Percentiles rank a stretch among this genome's conserved stretches.
These are phyloP conservation scores for Zoanthus gigantus DNA, from an alignment of 92 coral and sea anemone species.

Conservation along the genomic window DNA sequence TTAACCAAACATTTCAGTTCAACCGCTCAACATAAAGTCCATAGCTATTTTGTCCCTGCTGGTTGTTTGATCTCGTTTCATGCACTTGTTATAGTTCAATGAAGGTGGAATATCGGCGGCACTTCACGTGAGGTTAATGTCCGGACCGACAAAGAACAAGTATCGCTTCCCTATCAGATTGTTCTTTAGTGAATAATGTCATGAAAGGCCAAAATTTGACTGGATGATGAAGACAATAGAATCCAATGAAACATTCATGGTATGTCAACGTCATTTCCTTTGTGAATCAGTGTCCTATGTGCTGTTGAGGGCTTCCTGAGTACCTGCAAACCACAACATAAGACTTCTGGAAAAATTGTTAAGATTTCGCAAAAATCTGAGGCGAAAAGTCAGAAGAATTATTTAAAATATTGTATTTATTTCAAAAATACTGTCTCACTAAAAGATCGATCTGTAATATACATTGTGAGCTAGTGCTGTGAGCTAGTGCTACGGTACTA, in stretches of 20 bases:
- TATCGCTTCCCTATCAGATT: background rate
- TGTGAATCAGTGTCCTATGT: background rate
- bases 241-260: background rate
- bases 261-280: slow-evolving; percentile 24
- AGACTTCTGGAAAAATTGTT: background rate
- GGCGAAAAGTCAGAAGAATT: no score
- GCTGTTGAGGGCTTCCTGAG: background rate
- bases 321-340: slow-evolving; percentile 11
- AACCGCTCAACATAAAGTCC: background rate
- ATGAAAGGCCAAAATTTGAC: background rate
- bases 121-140: background rate
- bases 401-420: no score
- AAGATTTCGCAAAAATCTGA: background rate
- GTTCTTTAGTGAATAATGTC: background rate
- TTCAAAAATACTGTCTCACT: no score
- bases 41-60: background rate
- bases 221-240: background rate
- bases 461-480: no score
- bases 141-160: background rate
- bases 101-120: slow-evolving; percentile 10
- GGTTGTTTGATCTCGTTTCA: slow-evolving; percentile 2
- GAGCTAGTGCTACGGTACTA: no score
- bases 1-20: background rate
- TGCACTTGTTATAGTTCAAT: slow-evolving; percentile 4
- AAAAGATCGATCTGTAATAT: no score